phyloP scores from a whole-genome alignment of 2,888 invertebrate genomes.

The Digitonthophagus gazella region DNA sequence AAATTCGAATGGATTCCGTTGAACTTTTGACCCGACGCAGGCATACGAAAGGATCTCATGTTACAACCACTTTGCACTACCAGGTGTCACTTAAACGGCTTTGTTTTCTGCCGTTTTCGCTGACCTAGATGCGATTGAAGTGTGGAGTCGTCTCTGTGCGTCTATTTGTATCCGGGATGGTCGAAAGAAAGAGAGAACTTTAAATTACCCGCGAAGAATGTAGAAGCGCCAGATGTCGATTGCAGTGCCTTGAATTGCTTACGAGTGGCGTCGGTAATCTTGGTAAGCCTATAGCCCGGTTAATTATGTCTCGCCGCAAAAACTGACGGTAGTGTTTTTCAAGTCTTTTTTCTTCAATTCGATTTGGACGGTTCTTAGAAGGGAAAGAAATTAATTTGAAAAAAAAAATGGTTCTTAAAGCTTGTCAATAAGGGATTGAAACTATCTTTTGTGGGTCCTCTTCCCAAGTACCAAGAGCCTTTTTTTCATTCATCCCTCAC shows the following conservation, averaged over 20 bases:
- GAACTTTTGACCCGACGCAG: not conserved
- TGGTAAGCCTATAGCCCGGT: slow-evolving; percentile 15
- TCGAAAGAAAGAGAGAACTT: slow-evolving; percentile 23
- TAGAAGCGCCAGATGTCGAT: slow-evolving; percentile 27
- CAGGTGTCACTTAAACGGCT: not conserved
- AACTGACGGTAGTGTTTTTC: slow-evolving; percentile 3
- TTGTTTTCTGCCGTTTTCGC: not conserved
- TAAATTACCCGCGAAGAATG: slow-evolving; percentile 27
- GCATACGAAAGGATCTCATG: not conserved
- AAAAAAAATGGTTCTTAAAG: too few species aligned
- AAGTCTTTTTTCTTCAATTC: not conserved
- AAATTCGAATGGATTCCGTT: too few species aligned
- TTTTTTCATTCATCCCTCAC: not conserved
- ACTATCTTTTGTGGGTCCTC: too few species aligned
- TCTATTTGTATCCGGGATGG: not conserved
- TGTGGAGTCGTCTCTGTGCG: not conserved
- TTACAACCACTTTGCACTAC: too few species aligned
- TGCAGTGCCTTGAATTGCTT: slow-evolving; percentile 21
- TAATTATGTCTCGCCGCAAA: slow-evolving; percentile 9
- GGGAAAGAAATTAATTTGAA: not conserved
- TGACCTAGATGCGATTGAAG: not conserved
- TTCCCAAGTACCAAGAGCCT: too few species aligned
- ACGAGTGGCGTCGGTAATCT: slow-evolving; percentile 26
- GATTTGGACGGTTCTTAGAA: not conserved
- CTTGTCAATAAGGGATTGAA: too few species aligned